Conservation (phyloP, 2,797 vertebrate genomes). For the Bryconaethiops microstoma region DNA sequence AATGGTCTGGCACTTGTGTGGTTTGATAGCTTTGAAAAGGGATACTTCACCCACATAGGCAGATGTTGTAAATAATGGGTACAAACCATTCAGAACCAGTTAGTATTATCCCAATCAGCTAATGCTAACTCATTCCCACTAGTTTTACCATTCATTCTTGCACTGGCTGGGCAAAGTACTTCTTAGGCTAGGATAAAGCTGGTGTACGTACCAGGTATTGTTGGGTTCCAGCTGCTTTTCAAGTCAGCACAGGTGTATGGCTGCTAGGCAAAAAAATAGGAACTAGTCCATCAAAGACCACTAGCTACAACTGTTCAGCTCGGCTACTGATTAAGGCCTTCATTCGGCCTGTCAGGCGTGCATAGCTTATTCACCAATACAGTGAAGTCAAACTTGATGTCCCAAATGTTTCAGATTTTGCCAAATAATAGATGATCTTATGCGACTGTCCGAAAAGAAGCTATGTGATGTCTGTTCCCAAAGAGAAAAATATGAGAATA, state of each 20-base stretch:
- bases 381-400: constrained; percentile 25
- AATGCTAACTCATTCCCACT: neutral
- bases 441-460: neutral
- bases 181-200: constrained; percentile 17
- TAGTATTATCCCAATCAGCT: neutral
- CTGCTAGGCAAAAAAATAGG: neutral
- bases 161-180: constrained; percentile 1
- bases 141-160: constrained; percentile 3
- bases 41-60: neutral
- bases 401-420: neutral
- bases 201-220: constrained; percentile 13
- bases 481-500: neutral
- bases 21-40: constrained; percentile 32
- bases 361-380: constrained; percentile 45
- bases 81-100: neutral
- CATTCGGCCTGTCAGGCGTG: constrained; percentile 22
- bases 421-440: neutral
- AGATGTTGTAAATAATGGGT: neutral
- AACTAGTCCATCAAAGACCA: constrained; percentile 14
- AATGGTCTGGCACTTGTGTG: constrained; percentile 55
- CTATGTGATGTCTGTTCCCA: neutral
- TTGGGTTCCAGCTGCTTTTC: constrained; percentile 1
- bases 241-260: constrained; percentile 37
- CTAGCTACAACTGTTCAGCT: constrained; percentile 18
- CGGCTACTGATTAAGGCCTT: constrained; percentile 4